phyloP scores from a whole-genome alignment of 2,888 invertebrate species.

The Malacosoma neustria region DNA sequence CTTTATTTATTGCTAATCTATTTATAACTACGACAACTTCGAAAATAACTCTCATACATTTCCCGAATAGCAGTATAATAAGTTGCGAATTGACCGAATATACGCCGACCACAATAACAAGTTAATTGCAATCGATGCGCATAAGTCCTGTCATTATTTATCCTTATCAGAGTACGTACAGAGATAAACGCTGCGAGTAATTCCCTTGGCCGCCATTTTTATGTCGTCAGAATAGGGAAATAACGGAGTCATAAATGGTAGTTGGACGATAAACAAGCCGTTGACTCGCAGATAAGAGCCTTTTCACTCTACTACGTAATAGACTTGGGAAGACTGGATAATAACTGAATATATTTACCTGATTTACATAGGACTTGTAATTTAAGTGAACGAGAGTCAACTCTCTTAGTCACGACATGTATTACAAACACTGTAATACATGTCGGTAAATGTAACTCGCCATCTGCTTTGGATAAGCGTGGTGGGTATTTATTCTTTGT shows the following conservation, averaged over 20 bases:
- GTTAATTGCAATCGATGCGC: slow-evolving; percentile 52
- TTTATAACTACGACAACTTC: too few species aligned
- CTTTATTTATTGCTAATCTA: too few species aligned
- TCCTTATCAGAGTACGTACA: slow-evolving; percentile 57
- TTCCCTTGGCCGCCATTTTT: slow-evolving; percentile 65
- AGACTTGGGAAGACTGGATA: slow-evolving; percentile 31
- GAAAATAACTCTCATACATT: not conserved
- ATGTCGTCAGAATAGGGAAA: slow-evolving; percentile 67
- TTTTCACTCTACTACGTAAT: slow-evolving; percentile 37
- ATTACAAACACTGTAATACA: too few species aligned
- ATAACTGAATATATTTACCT: slow-evolving; percentile 24
- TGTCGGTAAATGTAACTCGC: too few species aligned
- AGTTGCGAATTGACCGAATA: slow-evolving; percentile 14
- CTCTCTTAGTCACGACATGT: slow-evolving; percentile 8
- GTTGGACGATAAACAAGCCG: slow-evolving; percentile 65
- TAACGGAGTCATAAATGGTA: slow-evolving; percentile 68
- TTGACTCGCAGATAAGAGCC: slow-evolving; percentile 52
- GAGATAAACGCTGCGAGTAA: slow-evolving; percentile 57
- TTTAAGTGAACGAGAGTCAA: slow-evolving; percentile 14
- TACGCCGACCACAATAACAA: slow-evolving; percentile 50
- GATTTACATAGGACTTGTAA: slow-evolving; percentile 22
- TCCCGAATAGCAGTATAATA: not conserved
- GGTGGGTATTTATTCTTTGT: too few species aligned
- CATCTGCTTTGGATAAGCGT: too few species aligned
- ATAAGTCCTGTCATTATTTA: slow-evolving; percentile 62